Evolutionary conservation across 2,113 vertebrate genomes (phyloP).

Genomic region (Eurystomus gularis): DNA sequence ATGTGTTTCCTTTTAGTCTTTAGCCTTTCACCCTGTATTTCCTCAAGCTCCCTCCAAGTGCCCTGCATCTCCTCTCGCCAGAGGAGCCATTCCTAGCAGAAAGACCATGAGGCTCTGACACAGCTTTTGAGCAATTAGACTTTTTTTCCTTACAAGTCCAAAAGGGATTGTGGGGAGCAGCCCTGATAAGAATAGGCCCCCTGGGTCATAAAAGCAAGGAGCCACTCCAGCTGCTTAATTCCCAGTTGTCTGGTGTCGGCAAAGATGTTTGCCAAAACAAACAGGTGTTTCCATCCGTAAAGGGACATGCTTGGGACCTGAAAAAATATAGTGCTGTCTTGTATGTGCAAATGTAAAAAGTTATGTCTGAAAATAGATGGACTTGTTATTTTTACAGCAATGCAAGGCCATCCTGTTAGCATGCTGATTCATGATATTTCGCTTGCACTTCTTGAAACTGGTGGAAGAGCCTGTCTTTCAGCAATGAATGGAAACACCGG

Average conservation of each 20-base stretch:
- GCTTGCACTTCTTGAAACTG: not conserved
- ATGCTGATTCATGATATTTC: not conserved
- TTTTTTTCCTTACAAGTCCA: not conserved
- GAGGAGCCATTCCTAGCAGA: not conserved
- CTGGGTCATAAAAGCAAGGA: conserved; percentile 29
- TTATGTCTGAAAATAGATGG: conserved; percentile 41
- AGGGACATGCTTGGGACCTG: not conserved
- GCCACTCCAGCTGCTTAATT: not conserved
- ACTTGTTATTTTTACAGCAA: conserved; percentile 21
- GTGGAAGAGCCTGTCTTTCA: not conserved
- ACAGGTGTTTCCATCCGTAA: conserved; percentile 33
- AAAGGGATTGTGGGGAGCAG: not conserved
- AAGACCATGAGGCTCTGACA: not conserved
- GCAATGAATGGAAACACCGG: not conserved
- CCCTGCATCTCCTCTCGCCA: not conserved
- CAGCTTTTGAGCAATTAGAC: not conserved
- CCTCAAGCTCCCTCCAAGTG: not conserved
- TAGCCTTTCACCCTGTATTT: not conserved
- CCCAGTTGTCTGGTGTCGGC: conserved; percentile 20
- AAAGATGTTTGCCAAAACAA: conserved; percentile 36
- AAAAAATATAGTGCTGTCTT: not conserved
- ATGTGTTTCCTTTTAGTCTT: not conserved
- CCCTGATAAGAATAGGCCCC: conserved; percentile 27
- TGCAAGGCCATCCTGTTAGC: not conserved
- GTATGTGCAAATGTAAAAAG: conserved; percentile 19